Base-by-base conservation (phyloP, 2,888 invertebrate genomes). In the Pinctada fucata region DNA sequence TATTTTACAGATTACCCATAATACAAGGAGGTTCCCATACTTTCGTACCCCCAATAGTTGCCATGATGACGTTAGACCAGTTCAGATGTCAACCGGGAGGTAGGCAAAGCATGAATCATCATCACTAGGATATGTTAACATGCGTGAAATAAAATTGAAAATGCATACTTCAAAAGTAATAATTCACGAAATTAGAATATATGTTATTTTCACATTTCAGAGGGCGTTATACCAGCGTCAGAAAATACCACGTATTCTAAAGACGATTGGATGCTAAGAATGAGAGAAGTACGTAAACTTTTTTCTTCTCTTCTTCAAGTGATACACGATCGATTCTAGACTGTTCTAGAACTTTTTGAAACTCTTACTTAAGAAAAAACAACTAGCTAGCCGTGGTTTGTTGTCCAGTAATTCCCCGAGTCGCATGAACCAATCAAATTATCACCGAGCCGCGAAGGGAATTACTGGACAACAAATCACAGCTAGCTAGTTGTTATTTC, bases 1-100 rank as follows among this genome's bases (percentile, higher is more conserved):
- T 82, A 5, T 76, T 71, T 16, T 70, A 5, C 64, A 88, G 88
- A 50, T 78, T 88, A 47, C 86, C 86, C 2, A 85, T 88, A 13
- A 82, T 88, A 16, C 88, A 88, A 69, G 88, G 88, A 3, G 86
- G 86, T 3, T 88, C 88, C 0, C 86, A 85, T 63, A 84, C 86
- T 1, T 88, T 85, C 78, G 78, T 88, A 3, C 83, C 88, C 3
- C 88, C 88, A 0, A 85, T 88, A 47, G 81, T 88, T 1, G 85
- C 86, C 31, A 86, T 88, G 88, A 84, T 88, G 86, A 76, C 86
- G 3, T 58, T 88, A 4, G 83, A 82, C n/a, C 81, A 79, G 63
- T 88, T 86, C 85, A 79, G 72, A 65, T 87, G 86, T 75, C 76
- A 76, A 48, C 6, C 68, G 10, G 13, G 51, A 45, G 76, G 79